Conservation (phyloP, 2,113 vertebrate species). For the Zingel zingel region DNA sequence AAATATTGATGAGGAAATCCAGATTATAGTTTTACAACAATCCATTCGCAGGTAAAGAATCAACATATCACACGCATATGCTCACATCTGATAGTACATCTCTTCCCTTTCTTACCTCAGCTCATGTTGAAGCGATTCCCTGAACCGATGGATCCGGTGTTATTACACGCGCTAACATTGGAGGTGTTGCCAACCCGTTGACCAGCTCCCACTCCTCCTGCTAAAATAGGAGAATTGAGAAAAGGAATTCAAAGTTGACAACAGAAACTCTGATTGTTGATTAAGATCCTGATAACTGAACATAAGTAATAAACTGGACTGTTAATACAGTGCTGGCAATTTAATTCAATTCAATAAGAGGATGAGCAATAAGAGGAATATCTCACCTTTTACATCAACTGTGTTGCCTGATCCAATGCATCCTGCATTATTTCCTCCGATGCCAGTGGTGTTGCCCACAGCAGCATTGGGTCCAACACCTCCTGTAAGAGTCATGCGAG, state of each 20-base stretch:
- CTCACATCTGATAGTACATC: no score
- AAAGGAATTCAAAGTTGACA: no score
- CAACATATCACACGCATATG: neutral
- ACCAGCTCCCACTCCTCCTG: no score
- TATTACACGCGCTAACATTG: no score
- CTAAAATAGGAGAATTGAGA: no score
- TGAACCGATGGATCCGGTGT: neutral
- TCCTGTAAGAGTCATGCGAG: neutral
- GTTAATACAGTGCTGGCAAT: neutral
- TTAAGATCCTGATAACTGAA: neutral
- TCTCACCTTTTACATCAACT: accelerated
- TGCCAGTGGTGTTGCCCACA: neutral
- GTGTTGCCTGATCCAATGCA: neutral
- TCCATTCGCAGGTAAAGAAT: neutral
- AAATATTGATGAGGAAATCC: neutral
- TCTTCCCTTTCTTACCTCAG: neutral
- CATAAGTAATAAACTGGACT: neutral
- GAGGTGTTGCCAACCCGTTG: no score
- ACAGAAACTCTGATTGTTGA: no score
- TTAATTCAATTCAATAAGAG: no score
- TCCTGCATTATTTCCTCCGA: accelerated
- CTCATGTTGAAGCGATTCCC: neutral
- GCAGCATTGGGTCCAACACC: neutral
- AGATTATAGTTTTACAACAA: neutral
- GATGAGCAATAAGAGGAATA: neutral